phyloP scores from a whole-genome alignment of 2,888 invertebrate species.

The Steinernema carpocapsae region DNA sequence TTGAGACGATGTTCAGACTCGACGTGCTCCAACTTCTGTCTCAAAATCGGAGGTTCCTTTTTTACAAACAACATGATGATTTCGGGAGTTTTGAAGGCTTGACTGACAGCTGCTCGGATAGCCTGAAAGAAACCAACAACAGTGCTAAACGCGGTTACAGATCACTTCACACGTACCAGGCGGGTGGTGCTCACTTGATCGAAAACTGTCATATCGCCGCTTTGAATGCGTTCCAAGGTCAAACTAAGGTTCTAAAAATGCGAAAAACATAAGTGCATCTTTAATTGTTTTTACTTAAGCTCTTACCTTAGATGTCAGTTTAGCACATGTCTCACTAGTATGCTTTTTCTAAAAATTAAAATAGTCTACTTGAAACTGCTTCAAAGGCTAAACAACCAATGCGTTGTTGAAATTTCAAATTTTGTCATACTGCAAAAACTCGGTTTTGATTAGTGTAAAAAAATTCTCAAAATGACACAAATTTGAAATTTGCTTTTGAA shows the following conservation, averaged over 20 bases:
- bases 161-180: slow-evolving; percentile 36
- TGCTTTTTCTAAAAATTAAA: no score
- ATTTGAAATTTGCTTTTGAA: no score
- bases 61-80: slow-evolving; percentile 79
- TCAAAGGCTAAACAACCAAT: no score
- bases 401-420: no score
- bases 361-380: no score
- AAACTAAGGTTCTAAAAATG: slow-evolving; percentile 76
- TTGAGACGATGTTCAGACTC: slow-evolving; percentile 30
- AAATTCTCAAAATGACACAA: no score
- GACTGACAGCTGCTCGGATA: slow-evolving; percentile 78
- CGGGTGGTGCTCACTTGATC: slow-evolving; percentile 50
- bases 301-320: no score
- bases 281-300: no score
- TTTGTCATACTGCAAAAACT: no score
- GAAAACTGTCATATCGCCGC: slow-evolving; percentile 47
- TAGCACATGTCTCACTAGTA: no score
- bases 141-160: not conserved
- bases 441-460: no score
- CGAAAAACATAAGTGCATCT: no score
- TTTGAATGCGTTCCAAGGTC: slow-evolving; percentile 63
- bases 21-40: slow-evolving; percentile 73
- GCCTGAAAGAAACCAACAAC: slow-evolving; percentile 72
- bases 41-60: slow-evolving; percentile 76
- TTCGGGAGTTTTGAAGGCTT: slow-evolving; percentile 80